Percentiles rank a stretch among this genome's conserved stretches.
Evolutionary conservation across 2,888 invertebrate species (phyloP).

Genomic region (Pollenia angustigena): DNA sequence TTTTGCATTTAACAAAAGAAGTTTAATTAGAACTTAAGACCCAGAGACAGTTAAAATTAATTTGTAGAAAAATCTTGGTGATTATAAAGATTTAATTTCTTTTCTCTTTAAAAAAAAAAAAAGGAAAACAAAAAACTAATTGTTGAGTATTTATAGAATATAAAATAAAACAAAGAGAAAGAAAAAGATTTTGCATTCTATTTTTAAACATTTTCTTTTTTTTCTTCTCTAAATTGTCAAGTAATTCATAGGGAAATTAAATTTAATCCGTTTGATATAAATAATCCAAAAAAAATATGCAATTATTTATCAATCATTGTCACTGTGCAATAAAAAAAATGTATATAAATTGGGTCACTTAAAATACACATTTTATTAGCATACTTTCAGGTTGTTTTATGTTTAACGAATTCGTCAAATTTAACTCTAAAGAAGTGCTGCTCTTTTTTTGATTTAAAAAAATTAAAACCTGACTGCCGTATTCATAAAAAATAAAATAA

Average conservation of each 20-base stretch:
- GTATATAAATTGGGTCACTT: too few relatives aligned
- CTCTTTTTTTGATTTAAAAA: neutral
- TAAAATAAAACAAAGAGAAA: neutral
- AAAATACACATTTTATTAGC: neutral
- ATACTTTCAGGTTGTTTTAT: neutral
- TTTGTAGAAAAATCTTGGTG: slow-evolving; percentile 11
- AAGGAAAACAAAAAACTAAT: neutral
- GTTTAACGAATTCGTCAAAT: neutral
- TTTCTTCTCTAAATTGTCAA: too few relatives aligned
- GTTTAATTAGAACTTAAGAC: slow-evolving; percentile 37
- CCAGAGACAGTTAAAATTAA: slow-evolving; percentile 4
- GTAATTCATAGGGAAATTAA: too few relatives aligned
- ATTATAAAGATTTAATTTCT: slow-evolving; percentile 28
- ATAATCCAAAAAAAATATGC: too few relatives aligned
- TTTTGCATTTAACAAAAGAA: slow-evolving; percentile 24
- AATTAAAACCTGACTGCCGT: neutral
- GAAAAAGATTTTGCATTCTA: neutral
- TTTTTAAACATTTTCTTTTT: too few relatives aligned
- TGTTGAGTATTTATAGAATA: neutral
- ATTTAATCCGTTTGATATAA: too few relatives aligned
- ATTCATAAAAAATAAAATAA: too few relatives aligned
- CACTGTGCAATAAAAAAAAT: too few relatives aligned
- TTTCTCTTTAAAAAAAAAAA: neutral
- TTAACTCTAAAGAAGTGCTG: neutral
- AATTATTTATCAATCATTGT: too few relatives aligned